These are phyloP conservation scores for Peromyscus leucopus DNA, from an alignment of 2,113 vertebrate genomes.

Conservation along the genomic window DNA sequence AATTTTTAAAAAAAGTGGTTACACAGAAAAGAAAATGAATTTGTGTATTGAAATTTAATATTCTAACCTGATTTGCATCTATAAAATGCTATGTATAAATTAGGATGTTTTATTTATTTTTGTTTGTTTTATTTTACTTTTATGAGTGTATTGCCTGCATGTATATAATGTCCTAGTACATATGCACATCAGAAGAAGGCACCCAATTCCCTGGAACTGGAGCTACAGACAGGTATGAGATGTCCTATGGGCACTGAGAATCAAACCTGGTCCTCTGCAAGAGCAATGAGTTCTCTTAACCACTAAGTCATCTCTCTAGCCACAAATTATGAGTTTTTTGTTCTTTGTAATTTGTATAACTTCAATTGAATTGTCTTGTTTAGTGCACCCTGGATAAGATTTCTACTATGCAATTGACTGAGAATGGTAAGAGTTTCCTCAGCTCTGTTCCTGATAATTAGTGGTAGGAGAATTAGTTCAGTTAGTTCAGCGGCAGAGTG, in stretches of 20 bases:
- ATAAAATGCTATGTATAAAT: neutral
- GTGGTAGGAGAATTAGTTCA: neutral
- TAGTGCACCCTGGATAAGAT: neutral
- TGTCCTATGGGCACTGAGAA: neutral
- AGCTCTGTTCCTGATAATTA: neutral
- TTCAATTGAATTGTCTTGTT: neutral
- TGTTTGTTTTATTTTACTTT: neutral
- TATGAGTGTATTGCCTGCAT: neutral
- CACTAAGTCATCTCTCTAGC: neutral
- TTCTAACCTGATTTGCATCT: neutral
- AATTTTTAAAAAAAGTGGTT: too few species aligned
- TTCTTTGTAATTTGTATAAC: neutral
- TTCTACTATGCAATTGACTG: neutral
- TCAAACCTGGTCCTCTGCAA: neutral
- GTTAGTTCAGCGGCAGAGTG: neutral
- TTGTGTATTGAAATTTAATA: neutral
- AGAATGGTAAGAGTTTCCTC: neutral
- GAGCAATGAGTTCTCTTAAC: neutral
- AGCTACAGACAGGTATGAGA: neutral
- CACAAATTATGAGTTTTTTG: neutral
- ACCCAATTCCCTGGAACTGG: neutral
- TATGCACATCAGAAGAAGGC: neutral
- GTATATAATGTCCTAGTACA: neutral
- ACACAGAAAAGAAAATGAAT: neutral
- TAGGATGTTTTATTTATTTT: neutral